A percentile compares a stretch with the other conserved stretches of the same genome.
These are phyloP conservation scores for Brachymystax lenok DNA, from an alignment of 2,797 vertebrate species.

Conservation along the genomic window DNA sequence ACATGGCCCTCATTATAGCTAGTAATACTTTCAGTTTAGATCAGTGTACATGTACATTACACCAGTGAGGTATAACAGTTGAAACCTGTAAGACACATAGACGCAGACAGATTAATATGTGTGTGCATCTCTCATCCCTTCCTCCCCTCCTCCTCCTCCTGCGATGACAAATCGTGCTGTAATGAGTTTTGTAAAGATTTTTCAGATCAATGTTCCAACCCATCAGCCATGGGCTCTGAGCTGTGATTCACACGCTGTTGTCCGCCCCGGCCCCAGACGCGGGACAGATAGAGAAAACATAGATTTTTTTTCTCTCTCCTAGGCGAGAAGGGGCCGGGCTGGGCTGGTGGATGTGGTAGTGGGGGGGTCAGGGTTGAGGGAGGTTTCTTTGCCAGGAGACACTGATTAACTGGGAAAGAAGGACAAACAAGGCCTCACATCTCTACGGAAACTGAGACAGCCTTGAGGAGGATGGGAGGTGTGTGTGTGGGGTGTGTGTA, in stretches of 20 bases:
- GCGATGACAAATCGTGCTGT: constrained; percentile 71
- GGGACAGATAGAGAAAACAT: constrained; percentile 70
- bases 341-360: constrained; percentile 9
- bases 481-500: background rate
- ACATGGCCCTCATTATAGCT: background rate
- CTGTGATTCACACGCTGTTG: constrained; percentile 74
- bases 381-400: constrained; percentile 57
- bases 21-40: background rate
- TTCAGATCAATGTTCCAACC: constrained; percentile 76
- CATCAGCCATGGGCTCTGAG: constrained; percentile 63
- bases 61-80: background rate
- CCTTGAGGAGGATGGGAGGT: constrained; percentile 41
- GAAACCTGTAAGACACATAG: background rate
- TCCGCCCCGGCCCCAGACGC: constrained; percentile 29
- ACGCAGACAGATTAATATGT: constrained; percentile 48
- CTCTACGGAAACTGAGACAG: constrained; percentile 28
- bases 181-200: constrained; percentile 83
- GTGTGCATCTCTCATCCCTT: constrained; percentile 36
- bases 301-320: constrained; percentile 61
- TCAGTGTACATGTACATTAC: background rate
- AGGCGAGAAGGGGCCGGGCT: constrained; percentile 30
- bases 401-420: constrained; percentile 71
- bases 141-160: constrained; percentile 5
- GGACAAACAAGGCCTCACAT: constrained; percentile 49
- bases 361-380: background rate